Evolutionary conservation across 2,797 vertebrate species (phyloP), one percentile per base, ranked within the genome.

Genomic region (Eospalax fontanierii): DNA sequence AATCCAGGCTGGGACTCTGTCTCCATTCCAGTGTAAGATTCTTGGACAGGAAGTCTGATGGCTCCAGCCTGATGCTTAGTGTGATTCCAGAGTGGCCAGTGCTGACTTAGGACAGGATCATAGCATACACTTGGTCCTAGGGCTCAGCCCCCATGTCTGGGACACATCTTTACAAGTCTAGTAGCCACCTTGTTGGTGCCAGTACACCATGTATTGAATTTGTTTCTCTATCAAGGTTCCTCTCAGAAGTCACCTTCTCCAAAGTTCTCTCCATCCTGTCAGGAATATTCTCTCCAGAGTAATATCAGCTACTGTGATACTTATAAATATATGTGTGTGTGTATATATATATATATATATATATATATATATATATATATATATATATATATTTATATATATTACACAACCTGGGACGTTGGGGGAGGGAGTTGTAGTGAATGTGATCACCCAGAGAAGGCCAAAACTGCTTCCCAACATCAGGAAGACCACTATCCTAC

Each of bases 241-340:
- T 14, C n/a, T 59, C 54, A 81, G 61, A 87, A 95, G 43, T 76
- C 79, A 90, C 57, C 68, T 88, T 81, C 68, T 89, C 71, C 28
- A 84, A 59, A 61, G 12, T 43, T 73, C 35, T 78, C 16, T 71
- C 30, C 80, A 57, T 66, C 22, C 24, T 89, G 26, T 6, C 38
- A 33, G 4, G 28, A 46, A 73, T 33, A 6, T 0, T 65, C 33
- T 66, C 38, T 68, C 40, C 54, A 21, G n/a, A 80, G 83, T 91
- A 66, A 30, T 90, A 63, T 66, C n/a, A 28, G 15, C 81, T 79
- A 50, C 63, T 19, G 22, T 74, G 35, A 33, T n/a, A 87, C n/a
- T 21, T n/a, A n/a, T n/a, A n/a, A n/a, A n/a, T n/a, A n/a, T n/a
- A n/a, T n/a, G n/a, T n/a, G n/a, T n/a, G n/a, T n/a, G n/a, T n/a